Conservation (phyloP, 2,797 vertebrate species). For the Lateolabrax maculatus region DNA sequence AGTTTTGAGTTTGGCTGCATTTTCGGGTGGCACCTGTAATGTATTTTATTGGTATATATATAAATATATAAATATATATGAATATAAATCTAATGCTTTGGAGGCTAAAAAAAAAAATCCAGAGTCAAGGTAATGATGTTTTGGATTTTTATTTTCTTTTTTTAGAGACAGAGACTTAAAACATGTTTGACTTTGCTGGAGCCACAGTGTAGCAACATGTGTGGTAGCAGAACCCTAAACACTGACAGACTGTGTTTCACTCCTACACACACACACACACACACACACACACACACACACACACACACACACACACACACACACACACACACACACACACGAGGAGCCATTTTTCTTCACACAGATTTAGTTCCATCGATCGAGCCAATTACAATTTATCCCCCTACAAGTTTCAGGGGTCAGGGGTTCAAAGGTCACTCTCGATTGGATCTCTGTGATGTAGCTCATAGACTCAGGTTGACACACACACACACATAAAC, state of each 20-base stretch:
- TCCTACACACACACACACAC: conserved; percentile 4
- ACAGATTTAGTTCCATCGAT: not conserved
- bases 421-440: conserved; percentile 29
- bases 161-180: conserved; percentile 54
- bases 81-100: conserved; percentile 77
- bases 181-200: conserved; percentile 62
- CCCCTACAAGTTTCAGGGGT: conserved; percentile 12
- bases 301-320: conserved; percentile 1
- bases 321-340: conserved; percentile 8
- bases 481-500: conserved; percentile 17
- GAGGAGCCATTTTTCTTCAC: conserved; percentile 30
- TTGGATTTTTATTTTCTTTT: conserved; percentile 39
- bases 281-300: conserved; percentile 9
- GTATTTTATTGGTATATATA: conserved; percentile 89
- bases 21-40: conserved; percentile 95
- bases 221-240: conserved; percentile 55
- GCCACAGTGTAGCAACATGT: conserved; percentile 64
- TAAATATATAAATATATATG: conserved; percentile 76
- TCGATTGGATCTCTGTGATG: conserved; percentile 29
- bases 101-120: conserved; percentile 67
- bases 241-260: conserved; percentile 42
- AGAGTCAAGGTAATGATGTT: conserved; percentile 49
- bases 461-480: conserved; percentile 63
- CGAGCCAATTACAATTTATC: conserved; percentile 25
- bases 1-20: conserved; percentile 92